phyloP scores from a whole-genome alignment of 2,888 invertebrate species.

The Drosophila neotestacea region DNA sequence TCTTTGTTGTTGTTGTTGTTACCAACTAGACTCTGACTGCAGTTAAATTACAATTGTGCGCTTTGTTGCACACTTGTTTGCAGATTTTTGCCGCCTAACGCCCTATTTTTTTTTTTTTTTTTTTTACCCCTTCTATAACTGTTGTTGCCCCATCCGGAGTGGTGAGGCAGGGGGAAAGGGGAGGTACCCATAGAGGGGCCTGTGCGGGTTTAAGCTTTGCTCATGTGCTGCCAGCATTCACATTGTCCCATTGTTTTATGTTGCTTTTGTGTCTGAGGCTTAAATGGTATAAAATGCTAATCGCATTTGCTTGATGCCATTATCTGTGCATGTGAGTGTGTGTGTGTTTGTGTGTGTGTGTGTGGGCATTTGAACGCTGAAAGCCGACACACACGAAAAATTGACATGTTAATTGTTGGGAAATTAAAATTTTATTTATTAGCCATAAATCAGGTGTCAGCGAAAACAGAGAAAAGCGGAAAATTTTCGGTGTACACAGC shows the following conservation, averaged over 20 bases:
- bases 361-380: conserved; percentile 22
- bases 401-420: conserved; percentile 62
- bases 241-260: conserved; percentile 48
- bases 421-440: conserved; percentile 68
- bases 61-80: conserved; percentile 77
- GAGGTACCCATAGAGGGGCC: background rate
- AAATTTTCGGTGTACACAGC: conserved; percentile 35
- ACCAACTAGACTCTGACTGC: conserved; percentile 76
- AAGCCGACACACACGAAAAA: conserved; percentile 24
- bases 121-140: conserved; percentile 11
- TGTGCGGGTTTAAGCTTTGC: conserved; percentile 8
- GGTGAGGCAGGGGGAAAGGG: background rate
- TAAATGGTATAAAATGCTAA: conserved; percentile 76
- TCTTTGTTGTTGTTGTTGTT: conserved; percentile 42
- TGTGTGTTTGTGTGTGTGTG: conserved; percentile 14
- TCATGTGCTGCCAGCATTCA: conserved; percentile 15
- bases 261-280: conserved; percentile 49
- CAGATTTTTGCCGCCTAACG: conserved; percentile 58
- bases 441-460: conserved; percentile 63
- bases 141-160: conserved; percentile 8
- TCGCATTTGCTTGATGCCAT: conserved; percentile 67
- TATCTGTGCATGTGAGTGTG: conserved; percentile 26
- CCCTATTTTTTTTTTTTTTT: conserved; percentile 22
- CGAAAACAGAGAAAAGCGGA: conserved; percentile 27
- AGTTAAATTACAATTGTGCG: conserved; percentile 81